Conservation (phyloP, 2,888 invertebrate species). For the Nineta flava region DNA sequence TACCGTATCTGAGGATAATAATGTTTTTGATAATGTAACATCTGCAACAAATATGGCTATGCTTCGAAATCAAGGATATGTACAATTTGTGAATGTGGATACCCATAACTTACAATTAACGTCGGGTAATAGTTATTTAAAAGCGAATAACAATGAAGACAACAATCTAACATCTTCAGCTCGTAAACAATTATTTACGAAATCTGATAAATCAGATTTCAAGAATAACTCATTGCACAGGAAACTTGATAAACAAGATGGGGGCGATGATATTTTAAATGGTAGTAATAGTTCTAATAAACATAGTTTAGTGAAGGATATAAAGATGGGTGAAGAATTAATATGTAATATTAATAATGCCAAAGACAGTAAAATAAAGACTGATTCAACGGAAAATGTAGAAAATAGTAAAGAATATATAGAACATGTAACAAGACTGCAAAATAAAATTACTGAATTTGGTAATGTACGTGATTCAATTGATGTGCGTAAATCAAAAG, state of each 20-base stretch:
- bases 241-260: background rate
- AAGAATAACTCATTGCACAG: too few relatives aligned
- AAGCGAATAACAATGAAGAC: constrained; percentile 8
- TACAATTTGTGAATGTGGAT: constrained; percentile 41
- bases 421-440: constrained; percentile 47
- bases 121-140: constrained; percentile 18
- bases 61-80: constrained; percentile 46
- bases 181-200: background rate
- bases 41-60: constrained; percentile 35
- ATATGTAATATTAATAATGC: constrained; percentile 5
- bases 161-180: constrained; percentile 3
- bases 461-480: constrained; percentile 52
- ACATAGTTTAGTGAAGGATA: constrained; percentile 18
- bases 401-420: constrained; percentile 28
- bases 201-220: too few relatives aligned
- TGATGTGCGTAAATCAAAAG: constrained; percentile 41
- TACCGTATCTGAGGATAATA: constrained; percentile 66
- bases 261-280: constrained; percentile 11
- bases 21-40: constrained; percentile 39
- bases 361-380: constrained; percentile 10
- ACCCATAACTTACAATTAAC: constrained; percentile 14
- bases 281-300: constrained; percentile 18
- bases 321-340: constrained; percentile 7
- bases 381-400: background rate
- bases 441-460: constrained; percentile 52